phyloP scores from a whole-genome alignment of 2,888 invertebrate genomes.

The Dynastes tityus region DNA sequence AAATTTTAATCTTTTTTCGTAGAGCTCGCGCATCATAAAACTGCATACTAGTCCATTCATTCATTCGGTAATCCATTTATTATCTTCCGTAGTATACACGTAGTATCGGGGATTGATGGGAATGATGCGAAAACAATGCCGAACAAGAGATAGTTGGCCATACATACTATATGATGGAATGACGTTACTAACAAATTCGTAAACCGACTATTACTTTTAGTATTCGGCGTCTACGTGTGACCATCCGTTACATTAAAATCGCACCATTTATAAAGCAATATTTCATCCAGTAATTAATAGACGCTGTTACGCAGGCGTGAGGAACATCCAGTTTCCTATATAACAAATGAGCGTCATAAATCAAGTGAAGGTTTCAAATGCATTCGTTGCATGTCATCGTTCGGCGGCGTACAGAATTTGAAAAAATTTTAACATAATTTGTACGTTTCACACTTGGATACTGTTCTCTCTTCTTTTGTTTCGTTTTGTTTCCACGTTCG shows the following conservation, averaged over 20 bases:
- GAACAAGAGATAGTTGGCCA: neutral
- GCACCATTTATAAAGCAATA: constrained; percentile 33
- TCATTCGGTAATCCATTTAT: constrained; percentile 12
- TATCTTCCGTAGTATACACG: constrained; percentile 13
- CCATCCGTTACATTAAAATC: constrained; percentile 19
- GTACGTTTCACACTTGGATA: constrained; percentile 2
- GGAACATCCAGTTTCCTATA: constrained; percentile 25
- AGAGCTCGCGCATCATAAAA: constrained; percentile 20
- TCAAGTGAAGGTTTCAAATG: constrained; percentile 14
- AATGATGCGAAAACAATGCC: constrained; percentile 11
- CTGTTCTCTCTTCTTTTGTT: neutral
- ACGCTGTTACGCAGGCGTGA: constrained; percentile 35
- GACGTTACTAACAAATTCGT: neutral
- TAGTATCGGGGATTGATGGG: neutral
- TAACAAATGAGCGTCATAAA: constrained; percentile 31
- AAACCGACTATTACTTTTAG: constrained; percentile 17
- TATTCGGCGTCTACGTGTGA: neutral
- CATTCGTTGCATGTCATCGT: constrained; percentile 17
- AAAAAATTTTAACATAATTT: constrained; percentile 12
- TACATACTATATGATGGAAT: neutral
- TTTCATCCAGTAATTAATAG: constrained; percentile 36
- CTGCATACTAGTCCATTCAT: constrained; percentile 21
- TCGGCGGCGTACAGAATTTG: neutral
- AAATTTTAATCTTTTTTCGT: constrained; percentile 27
- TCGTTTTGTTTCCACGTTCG: too few species aligned